Evolutionary conservation across 2,797 vertebrate genomes (phyloP).

Genomic region (Botia almorhae): DNA sequence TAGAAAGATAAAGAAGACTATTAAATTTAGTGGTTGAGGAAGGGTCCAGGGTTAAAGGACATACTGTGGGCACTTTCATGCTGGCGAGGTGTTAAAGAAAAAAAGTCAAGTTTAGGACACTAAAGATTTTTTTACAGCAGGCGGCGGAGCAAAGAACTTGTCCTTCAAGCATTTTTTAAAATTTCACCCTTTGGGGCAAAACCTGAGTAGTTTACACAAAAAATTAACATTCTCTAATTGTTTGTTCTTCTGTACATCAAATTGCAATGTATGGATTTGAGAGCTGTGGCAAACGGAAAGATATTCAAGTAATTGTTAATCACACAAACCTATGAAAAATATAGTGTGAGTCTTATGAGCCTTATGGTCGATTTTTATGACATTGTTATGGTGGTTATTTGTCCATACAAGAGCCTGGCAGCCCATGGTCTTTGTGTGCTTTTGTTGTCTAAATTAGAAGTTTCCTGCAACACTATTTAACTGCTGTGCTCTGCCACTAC

Average conservation of each 20-base stretch:
- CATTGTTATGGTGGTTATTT: background rate
- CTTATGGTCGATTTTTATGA: background rate
- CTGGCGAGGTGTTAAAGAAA: constrained; percentile 16
- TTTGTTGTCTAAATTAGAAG: background rate
- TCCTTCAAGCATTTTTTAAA: background rate
- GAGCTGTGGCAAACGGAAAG: background rate
- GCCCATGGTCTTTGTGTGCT: background rate
- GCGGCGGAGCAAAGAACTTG: constrained; percentile 11
- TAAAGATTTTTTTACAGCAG: constrained; percentile 7
- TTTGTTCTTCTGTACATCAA: background rate
- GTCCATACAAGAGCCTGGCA: background rate
- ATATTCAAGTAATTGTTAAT: background rate
- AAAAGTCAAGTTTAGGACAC: background rate
- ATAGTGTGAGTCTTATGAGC: background rate
- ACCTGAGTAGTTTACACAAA: background rate
- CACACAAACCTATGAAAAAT: background rate
- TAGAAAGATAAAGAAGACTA: constrained; percentile 36
- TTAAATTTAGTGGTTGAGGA: constrained; percentile 26
- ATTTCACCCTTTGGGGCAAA: background rate
- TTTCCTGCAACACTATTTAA: background rate
- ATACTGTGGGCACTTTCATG: constrained; percentile 7
- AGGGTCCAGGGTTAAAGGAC: constrained; percentile 42
- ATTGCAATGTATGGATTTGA: background rate
- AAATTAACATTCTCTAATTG: background rate
- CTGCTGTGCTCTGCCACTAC: background rate